Evolutionary conservation across 2,888 invertebrate species (phyloP).

Genomic region (Hemithea aestivaria): DNA sequence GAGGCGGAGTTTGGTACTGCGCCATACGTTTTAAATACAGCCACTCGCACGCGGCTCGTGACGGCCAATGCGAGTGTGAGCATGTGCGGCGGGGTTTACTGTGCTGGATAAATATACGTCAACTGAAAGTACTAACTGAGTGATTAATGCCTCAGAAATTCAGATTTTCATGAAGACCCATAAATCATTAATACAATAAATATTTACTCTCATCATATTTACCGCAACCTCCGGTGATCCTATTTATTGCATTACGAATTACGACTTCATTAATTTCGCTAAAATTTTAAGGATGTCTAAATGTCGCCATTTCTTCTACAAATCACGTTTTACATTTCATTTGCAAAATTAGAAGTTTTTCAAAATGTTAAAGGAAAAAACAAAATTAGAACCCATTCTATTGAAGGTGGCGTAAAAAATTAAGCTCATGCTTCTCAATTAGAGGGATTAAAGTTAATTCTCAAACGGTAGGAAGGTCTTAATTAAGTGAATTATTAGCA

Average conservation of each 20-base stretch:
- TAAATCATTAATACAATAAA: conserved; percentile 14
- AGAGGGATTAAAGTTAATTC: conserved; percentile 32
- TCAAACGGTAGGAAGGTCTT: conserved; percentile 23
- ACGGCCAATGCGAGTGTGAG: too few relatives aligned
- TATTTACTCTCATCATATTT: conserved; percentile 12
- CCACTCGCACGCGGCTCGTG: too few relatives aligned
- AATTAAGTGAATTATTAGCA: conserved; percentile 43
- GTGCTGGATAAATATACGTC: conserved; percentile 26
- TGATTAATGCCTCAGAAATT: conserved; percentile 25
- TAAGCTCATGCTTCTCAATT: conserved; percentile 29
- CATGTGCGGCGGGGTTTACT: too few relatives aligned
- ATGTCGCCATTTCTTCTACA: too few relatives aligned
- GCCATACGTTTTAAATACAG: too few relatives aligned
- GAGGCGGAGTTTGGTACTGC: too few relatives aligned
- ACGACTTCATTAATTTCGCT: conserved; percentile 19
- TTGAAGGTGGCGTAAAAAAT: neutral
- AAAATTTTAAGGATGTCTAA: too few relatives aligned
- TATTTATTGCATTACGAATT: conserved; percentile 8
- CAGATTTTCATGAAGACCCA: conserved; percentile 17
- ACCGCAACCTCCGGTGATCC: conserved; percentile 12
- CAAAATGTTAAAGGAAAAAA: too few relatives aligned
- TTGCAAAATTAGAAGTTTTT: too few relatives aligned
- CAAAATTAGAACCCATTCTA: too few relatives aligned
- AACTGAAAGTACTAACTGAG: conserved; percentile 15
- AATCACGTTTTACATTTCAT: too few relatives aligned